Conservation (phyloP, 2,797 vertebrate species). For the Gila robusta region DNA sequence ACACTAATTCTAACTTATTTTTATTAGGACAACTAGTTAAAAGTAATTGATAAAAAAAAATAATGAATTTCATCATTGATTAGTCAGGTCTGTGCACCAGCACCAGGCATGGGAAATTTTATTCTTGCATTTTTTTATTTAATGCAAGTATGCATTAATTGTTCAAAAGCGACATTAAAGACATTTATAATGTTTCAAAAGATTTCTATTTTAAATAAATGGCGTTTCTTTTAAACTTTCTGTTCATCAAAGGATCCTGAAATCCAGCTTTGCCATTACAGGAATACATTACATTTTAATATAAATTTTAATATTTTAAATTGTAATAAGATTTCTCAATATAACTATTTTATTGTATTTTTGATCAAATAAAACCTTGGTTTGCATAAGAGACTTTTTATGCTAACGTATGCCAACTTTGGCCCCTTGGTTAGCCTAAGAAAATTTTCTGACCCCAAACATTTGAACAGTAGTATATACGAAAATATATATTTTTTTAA, state of each 20-base stretch:
- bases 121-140: neutral
- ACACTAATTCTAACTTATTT: slow-evolving; percentile 4
- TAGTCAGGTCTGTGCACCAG: neutral
- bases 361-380: neutral
- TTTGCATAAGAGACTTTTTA: neutral
- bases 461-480: neutral
- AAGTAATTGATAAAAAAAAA: neutral
- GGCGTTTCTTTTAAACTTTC: neutral
- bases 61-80: neutral
- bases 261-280: neutral
- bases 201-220: neutral
- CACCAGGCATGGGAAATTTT: neutral
- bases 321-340: neutral
- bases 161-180: neutral
- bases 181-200: neutral
- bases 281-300: neutral
- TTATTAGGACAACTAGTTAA: neutral
- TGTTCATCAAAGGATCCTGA: neutral
- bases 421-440: neutral
- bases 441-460: neutral
- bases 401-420: neutral
- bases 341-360: neutral
- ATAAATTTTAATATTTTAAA: neutral
- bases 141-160: neutral
- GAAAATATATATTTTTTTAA: neutral